These are phyloP conservation scores for Tachina fera DNA, from an alignment of 2,888 invertebrate genomes.

Conservation along the genomic window DNA sequence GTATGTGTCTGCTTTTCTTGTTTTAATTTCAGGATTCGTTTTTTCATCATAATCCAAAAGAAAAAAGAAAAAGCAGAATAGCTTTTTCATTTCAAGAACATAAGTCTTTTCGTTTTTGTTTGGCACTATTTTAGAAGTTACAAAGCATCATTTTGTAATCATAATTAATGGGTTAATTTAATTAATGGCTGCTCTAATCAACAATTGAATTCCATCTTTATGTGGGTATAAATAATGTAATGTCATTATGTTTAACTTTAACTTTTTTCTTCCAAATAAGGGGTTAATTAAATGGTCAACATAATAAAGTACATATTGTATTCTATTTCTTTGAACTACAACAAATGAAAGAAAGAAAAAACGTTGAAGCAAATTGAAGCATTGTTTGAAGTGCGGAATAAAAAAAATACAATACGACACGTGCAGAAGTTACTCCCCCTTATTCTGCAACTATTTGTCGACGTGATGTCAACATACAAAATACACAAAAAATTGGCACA, in stretches of 20 bases:
- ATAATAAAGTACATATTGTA: constrained; percentile 11
- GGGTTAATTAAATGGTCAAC: constrained; percentile 59
- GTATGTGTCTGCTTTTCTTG: too few relatives aligned
- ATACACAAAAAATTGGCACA: too few relatives aligned
- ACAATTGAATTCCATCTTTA: constrained; percentile 34
- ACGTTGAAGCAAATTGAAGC: not conserved
- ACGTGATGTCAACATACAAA: too few relatives aligned
- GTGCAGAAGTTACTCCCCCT: too few relatives aligned
- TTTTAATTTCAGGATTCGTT: too few relatives aligned
- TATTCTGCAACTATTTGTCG: too few relatives aligned
- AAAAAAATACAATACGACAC: too few relatives aligned
- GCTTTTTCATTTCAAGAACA: too few relatives aligned
- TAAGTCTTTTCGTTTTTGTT: not conserved
- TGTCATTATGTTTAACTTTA: constrained; percentile 36
- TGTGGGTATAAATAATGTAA: constrained; percentile 24
- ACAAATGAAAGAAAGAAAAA: too few relatives aligned
- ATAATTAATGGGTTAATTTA: constrained; percentile 34
- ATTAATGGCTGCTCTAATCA: constrained; percentile 28
- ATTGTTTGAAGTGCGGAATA: not conserved
- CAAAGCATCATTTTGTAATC: not conserved
- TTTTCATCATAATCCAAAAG: too few relatives aligned
- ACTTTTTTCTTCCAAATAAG: not conserved
- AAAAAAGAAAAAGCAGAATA: too few relatives aligned
- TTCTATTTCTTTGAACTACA: not conserved
- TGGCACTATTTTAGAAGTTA: not conserved